Evolutionary conservation across 2,888 invertebrate species (phyloP).

Genomic region (Liopterus haemorrhoidalis): DNA sequence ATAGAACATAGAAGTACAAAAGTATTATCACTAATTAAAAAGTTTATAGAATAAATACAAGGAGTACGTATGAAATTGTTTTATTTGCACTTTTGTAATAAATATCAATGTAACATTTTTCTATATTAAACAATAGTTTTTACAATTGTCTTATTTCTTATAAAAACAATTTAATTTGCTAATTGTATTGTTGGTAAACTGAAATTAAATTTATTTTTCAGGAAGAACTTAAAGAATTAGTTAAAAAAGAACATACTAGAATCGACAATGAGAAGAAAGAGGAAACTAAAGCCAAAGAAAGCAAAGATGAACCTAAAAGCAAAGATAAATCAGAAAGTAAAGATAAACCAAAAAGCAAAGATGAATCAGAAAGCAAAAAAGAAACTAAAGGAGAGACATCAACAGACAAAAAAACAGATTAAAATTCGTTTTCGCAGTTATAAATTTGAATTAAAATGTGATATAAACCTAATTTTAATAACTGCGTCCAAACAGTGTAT

Average conservation of each 20-base stretch:
- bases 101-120: too few relatives aligned
- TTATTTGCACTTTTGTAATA: too few relatives aligned
- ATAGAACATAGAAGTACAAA: too few relatives aligned
- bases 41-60: neutral
- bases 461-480: too few relatives aligned
- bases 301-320: neutral
- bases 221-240: constrained; percentile 58
- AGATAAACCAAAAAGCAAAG: neutral
- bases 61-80: too few relatives aligned
- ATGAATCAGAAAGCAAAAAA: constrained; percentile 1
- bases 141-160: too few relatives aligned
- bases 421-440: too few relatives aligned
- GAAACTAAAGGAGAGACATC: neutral
- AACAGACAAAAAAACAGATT: neutral
- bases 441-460: too few relatives aligned
- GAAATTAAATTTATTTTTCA: constrained; percentile 40
- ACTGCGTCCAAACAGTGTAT: constrained; percentile 92
- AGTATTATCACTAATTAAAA: neutral
- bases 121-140: too few relatives aligned
- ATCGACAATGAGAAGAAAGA: constrained; percentile 47
- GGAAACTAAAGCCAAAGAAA: constrained; percentile 9
- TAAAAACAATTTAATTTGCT: too few relatives aligned
- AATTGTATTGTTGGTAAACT: too few relatives aligned
- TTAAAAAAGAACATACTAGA: constrained; percentile 52
- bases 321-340: neutral